Evolutionary conservation across 2,888 invertebrate species (phyloP).

Genomic region (Drosophila fungiperda): DNA sequence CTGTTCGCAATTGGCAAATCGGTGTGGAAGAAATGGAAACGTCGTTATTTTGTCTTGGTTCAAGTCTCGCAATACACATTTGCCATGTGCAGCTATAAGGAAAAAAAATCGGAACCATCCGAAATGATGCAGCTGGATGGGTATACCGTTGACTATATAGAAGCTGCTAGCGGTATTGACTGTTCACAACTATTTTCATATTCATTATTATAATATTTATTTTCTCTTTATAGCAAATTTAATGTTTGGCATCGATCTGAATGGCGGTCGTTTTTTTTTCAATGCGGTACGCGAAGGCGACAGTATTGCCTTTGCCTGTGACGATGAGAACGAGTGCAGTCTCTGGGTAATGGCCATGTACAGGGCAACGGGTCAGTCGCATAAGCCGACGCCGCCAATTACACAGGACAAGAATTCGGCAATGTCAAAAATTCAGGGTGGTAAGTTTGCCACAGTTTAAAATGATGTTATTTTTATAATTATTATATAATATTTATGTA

Average conservation of each 20-base stretch:
- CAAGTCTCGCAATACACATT: constrained; percentile 99
- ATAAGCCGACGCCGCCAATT: constrained; percentile 98
- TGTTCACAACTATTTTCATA: neutral
- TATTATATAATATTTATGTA: neutral
- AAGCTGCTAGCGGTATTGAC: constrained; percentile 94
- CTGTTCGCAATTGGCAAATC: constrained; percentile 97
- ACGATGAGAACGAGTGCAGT: constrained; percentile 99
- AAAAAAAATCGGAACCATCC: constrained; percentile 99
- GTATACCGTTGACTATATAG: constrained; percentile 99
- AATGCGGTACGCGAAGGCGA: constrained; percentile 99
- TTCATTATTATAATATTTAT: neutral
- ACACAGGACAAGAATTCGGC: constrained; percentile 94
- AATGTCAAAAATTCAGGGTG: constrained; percentile 94
- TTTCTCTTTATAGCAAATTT: constrained; percentile 89
- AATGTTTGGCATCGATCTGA: constrained; percentile 97
- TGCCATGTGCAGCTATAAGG: constrained; percentile 99
- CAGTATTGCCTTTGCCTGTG: constrained; percentile 97
- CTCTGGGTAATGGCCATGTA: constrained; percentile 99
- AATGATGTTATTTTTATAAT: neutral
- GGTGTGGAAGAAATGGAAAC: constrained; percentile 99
- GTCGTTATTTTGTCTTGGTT: constrained; percentile 98
- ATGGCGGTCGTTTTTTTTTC: constrained; percentile 98
- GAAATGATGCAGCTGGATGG: constrained; percentile 99
- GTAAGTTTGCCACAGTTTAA: constrained; percentile 63
- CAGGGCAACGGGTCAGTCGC: constrained; percentile 99